Conservation (phyloP, 2,888 invertebrate genomes). For the Tuta absoluta region DNA sequence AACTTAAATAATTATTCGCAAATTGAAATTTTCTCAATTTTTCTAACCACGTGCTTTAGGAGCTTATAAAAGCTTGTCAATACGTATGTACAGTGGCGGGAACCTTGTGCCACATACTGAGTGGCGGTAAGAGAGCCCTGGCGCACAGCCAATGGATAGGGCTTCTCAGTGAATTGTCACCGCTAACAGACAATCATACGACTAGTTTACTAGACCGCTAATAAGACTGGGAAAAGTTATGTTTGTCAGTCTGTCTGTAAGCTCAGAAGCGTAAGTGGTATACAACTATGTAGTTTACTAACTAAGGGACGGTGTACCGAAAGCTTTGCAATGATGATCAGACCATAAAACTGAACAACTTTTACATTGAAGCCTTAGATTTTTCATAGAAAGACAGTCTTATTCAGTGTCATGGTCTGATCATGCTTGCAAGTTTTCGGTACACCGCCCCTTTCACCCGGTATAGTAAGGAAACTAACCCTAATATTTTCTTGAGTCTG, state of each 20-base stretch:
- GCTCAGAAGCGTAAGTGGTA: no score
- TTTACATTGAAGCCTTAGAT: no score
- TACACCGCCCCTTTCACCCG: no score
- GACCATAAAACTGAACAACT: no score
- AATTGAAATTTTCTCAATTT: neutral
- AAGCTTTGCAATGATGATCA: no score
- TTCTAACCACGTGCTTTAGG: neutral
- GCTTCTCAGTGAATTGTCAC: constrained; percentile 1
- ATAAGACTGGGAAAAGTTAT: neutral
- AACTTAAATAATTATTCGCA: neutral
- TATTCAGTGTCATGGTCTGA: no score
- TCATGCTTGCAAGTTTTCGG: no score
- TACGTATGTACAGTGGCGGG: constrained; percentile 22
- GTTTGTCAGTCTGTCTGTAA: neutral
- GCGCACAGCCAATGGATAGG: constrained; percentile 41
- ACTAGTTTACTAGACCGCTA: neutral
- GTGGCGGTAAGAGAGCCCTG: constrained; percentile 33
- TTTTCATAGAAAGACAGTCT: no score
- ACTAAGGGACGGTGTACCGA: no score
- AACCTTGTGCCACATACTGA: constrained; percentile 54
- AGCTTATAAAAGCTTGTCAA: neutral
- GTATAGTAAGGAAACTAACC: no score
- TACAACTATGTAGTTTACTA: no score
- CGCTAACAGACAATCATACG: neutral
- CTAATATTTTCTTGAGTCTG: no score